Conservation (phyloP, 1,140 invertebrate genomes). For the Apis cerana region DNA sequence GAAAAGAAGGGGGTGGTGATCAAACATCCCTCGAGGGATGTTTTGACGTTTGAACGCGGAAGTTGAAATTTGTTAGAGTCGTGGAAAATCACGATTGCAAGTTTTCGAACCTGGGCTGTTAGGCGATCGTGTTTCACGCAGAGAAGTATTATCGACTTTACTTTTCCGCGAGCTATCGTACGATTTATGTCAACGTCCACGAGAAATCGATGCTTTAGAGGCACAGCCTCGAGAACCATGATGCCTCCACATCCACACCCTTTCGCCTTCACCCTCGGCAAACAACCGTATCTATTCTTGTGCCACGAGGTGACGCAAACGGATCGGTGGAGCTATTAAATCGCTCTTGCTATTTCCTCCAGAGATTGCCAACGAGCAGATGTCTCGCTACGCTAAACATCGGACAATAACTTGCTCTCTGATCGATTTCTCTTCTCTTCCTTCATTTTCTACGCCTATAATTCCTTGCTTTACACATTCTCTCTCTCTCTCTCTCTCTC, state of each 20-base stretch:
- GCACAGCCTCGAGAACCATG: conserved; percentile 2
- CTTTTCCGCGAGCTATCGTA: neutral
- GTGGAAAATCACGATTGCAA: conserved; percentile 17
- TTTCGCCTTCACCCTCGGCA: conserved; percentile 5
- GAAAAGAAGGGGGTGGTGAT: no score
- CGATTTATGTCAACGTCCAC: conserved; percentile 37
- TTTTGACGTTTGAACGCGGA: conserved; percentile 5
- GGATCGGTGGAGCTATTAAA: conserved; percentile 15
- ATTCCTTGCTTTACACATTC: no score
- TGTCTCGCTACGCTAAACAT: neutral
- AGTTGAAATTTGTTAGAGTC: conserved; percentile 17
- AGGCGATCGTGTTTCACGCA: conserved; percentile 8
- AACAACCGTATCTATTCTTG: conserved; percentile 41
- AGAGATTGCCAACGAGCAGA: conserved; percentile 9
- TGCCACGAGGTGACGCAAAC: conserved; percentile 11
- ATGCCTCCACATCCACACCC: neutral
- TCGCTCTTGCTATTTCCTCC: neutral
- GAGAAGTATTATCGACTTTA: neutral
- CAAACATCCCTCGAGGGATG: neutral
- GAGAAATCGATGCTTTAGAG: conserved; percentile 28
- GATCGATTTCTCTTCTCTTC: neutral
- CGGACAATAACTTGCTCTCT: conserved; percentile 13
- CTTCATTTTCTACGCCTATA: neutral
- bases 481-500: neutral
- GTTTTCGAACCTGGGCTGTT: conserved; percentile 12